Evolutionary conservation across 2,113 vertebrate species (phyloP).

Genomic region (Arothron firmamentum): DNA sequence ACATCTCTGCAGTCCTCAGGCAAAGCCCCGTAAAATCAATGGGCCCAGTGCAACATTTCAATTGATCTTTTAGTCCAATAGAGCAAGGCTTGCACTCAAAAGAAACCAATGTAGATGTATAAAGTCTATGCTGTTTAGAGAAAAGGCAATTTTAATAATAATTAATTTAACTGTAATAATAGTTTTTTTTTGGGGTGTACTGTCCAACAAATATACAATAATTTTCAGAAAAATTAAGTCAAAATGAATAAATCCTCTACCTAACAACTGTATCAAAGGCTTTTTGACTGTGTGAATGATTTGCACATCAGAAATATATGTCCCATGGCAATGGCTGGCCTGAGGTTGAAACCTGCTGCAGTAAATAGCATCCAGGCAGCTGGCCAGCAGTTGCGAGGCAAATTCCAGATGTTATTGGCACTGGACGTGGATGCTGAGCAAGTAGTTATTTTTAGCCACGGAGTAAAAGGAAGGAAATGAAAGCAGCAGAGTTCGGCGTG

Average conservation of each 20-base stretch:
- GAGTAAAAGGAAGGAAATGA: conserved; percentile 54
- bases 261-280: too few species aligned
- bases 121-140: not conserved
- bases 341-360: conserved; percentile 47
- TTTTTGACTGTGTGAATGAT: too few species aligned
- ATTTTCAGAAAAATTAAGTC: too few species aligned
- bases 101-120: not conserved
- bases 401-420: conserved; percentile 51
- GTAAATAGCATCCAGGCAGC: conserved; percentile 38
- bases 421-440: conserved; percentile 54
- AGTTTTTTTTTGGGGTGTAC: too few species aligned
- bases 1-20: too few species aligned
- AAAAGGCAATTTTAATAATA: not conserved
- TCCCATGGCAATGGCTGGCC: not conserved
- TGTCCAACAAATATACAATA: too few species aligned
- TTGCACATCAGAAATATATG: too few species aligned
- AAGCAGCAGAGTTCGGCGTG: conserved; percentile 54
- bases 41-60: not conserved
- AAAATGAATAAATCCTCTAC: too few species aligned
- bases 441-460: conserved; percentile 62
- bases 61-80: not conserved
- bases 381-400: conserved; percentile 28
- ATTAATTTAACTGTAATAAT: too few species aligned
- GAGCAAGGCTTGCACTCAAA: not conserved
- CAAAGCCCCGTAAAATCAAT: not conserved